Evolutionary conservation across 1,140 invertebrate species (phyloP), one percentile per base, ranked within the genome.

Genomic region (Calliopsis andreniformis): DNA sequence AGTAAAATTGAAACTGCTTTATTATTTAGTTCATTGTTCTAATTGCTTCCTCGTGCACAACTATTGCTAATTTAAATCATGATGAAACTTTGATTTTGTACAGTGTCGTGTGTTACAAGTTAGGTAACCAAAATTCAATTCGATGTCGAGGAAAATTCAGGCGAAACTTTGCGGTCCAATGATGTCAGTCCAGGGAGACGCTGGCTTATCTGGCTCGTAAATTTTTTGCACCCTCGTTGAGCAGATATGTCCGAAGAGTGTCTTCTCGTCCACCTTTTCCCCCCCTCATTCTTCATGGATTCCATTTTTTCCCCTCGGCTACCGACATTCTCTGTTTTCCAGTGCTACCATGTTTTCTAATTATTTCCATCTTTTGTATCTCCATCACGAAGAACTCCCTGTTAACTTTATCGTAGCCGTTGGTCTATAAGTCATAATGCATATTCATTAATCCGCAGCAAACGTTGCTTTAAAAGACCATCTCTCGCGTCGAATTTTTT

Each of bases 191-290:
- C 1, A 59, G 12, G 35, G 70, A n/a, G 6, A 4, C 42, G 35
- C 28, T 12, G 69, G 18, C 47, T 72, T 72, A 55, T 64, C 59
- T 30, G 1, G 7, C 35, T 75, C 71, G 42, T 67, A 67, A 45
- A 75, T 75, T 58, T 42, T 14, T 18, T 28, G 28, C 23, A 67
- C 63, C 71, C 30, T 67, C 30, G 62, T 58, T 47, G 42, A 56
- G 35, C 35, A 12, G 47, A 56, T 56, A 72, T 47, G 23, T n/a
- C 43, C 18, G 16, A 5, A n/a, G 14, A 42, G 3, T 14, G 25
- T 72, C 39, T 18, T 55, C 20, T 32, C 10, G 8, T 42, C 18
- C 7, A 42, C 3, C 30, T n/a, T 35, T 30, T 51, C 0, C 18
- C 12, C n/a, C 53, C 53, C 55, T 20, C 30, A 14, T 14, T 20